These are phyloP conservation scores for Leptosomus discolor DNA, from an alignment of 2,113 vertebrate species.

Conservation along the genomic window DNA sequence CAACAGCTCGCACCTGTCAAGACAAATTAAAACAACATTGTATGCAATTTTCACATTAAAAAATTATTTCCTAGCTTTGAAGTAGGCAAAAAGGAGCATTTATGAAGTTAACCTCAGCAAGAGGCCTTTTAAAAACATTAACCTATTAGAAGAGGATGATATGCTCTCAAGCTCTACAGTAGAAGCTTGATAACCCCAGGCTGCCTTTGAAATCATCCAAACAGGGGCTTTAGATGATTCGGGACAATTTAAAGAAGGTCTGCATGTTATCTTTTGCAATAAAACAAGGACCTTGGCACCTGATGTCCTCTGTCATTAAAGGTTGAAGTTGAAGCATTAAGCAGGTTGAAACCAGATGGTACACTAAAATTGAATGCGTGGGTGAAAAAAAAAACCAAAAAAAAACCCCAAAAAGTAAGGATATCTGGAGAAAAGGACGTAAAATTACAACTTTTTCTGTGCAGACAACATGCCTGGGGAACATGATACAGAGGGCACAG, in stretches of 20 bases:
- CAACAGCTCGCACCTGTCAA: not conserved
- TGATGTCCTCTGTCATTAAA: not conserved
- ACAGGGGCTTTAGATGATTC: not conserved
- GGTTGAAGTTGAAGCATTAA: not conserved
- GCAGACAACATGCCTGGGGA: not conserved
- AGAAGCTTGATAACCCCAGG: not conserved
- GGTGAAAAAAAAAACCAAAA: not conserved
- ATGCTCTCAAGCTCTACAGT: not conserved
- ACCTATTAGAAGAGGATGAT: not conserved
- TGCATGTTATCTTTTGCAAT: not conserved
- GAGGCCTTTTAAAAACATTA: not conserved
- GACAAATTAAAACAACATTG: not conserved
- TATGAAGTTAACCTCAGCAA: not conserved
- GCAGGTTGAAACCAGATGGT: not conserved
- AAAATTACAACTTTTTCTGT: not conserved
- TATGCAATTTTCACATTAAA: not conserved
- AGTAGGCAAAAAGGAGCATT: not conserved
- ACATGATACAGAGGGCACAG: not conserved
- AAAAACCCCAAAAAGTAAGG: not conserved
- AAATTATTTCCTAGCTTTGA: not conserved
- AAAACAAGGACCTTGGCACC: not conserved
- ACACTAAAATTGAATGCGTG: not conserved
- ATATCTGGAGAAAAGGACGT: not conserved
- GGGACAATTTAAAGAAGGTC: not conserved
- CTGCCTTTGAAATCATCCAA: not conserved